Conservation (phyloP, 2,888 invertebrate genomes). For the Stramonita haemastoma region DNA sequence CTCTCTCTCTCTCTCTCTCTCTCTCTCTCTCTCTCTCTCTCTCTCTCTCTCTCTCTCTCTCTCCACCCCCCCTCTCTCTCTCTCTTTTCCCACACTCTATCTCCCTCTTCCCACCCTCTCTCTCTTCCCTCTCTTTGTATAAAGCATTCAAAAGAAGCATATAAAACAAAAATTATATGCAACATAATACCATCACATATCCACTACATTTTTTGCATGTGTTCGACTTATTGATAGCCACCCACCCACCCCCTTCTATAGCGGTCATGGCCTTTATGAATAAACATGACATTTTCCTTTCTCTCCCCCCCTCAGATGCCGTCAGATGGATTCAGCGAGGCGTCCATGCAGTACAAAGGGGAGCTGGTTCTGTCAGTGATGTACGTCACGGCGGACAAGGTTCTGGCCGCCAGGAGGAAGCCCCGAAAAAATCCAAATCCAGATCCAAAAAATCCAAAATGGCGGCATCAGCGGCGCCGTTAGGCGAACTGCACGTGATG, state of each 20-base stretch:
- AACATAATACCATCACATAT: no score
- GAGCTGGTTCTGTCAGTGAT: constrained; percentile 94
- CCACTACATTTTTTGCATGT: no score
- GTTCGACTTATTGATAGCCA: no score
- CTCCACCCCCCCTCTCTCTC: not conserved
- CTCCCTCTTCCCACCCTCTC: not conserved
- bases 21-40: constrained; percentile 13
- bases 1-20: constrained; percentile 17
- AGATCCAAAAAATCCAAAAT: constrained; percentile 57
- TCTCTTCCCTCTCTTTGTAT: not conserved
- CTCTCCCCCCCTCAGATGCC: constrained; percentile 44
- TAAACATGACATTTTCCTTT: not conserved
- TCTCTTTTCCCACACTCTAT: not conserved
- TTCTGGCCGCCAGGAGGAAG: constrained; percentile 55
- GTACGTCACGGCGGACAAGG: constrained; percentile 88
- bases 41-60: not conserved
- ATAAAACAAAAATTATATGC: no score
- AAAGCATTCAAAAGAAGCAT: no score
- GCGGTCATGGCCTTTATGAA: no score
- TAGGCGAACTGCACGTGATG: constrained; percentile 91
- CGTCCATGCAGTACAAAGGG: constrained; percentile 84
- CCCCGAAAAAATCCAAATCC: constrained; percentile 58
- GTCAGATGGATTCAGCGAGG: constrained; percentile 53
- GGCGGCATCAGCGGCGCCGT: constrained; percentile 41
- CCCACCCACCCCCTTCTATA: no score